phyloP scores from a whole-genome alignment of 1,140 invertebrate genomes.

The Drosophila lowei region DNA sequence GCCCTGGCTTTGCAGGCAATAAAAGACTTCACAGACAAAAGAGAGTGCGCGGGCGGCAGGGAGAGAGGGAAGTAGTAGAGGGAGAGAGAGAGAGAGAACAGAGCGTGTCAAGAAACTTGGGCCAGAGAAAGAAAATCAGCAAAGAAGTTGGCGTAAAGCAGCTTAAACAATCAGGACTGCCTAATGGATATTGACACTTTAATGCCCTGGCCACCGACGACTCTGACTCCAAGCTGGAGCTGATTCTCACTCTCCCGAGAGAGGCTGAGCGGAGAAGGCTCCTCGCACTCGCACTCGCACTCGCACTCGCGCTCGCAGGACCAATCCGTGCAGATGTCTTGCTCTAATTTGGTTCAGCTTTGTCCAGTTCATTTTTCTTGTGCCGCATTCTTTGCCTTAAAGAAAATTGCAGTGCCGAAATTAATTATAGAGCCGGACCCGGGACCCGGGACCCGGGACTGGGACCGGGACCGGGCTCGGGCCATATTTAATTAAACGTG shows the following conservation, averaged over 20 bases:
- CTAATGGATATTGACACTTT: slow-evolving; percentile 81
- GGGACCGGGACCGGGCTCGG: slow-evolving; percentile 12
- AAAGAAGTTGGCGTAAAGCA: slow-evolving; percentile 78
- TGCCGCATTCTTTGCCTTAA: slow-evolving; percentile 72
- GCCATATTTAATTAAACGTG: slow-evolving; percentile 79
- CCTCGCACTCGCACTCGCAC: not conserved
- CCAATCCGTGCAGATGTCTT: slow-evolving; percentile 57
- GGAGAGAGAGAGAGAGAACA: slow-evolving; percentile 20
- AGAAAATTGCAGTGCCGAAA: slow-evolving; percentile 79
- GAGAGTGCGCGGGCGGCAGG: slow-evolving; percentile 37
- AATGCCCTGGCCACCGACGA: slow-evolving; percentile 61
- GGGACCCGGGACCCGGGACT: slow-evolving; percentile 6
- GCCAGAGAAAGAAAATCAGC: slow-evolving; percentile 50
- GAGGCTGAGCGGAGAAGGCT: no score
- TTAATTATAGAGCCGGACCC: slow-evolving; percentile 69
- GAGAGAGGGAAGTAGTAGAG: not conserved
- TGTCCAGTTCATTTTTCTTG: slow-evolving; percentile 28
- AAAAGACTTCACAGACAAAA: slow-evolving; percentile 63
- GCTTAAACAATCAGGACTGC: slow-evolving; percentile 80
- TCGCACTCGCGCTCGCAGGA: slow-evolving; percentile 6
- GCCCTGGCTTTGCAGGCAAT: slow-evolving; percentile 61
- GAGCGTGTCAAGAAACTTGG: slow-evolving; percentile 48
- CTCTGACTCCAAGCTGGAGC: slow-evolving; percentile 12
- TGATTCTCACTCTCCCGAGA: no score
- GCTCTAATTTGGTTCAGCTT: slow-evolving; percentile 61